Evolutionary conservation across 2,113 vertebrate genomes (phyloP).

Genomic region (Percina caprodes): DNA sequence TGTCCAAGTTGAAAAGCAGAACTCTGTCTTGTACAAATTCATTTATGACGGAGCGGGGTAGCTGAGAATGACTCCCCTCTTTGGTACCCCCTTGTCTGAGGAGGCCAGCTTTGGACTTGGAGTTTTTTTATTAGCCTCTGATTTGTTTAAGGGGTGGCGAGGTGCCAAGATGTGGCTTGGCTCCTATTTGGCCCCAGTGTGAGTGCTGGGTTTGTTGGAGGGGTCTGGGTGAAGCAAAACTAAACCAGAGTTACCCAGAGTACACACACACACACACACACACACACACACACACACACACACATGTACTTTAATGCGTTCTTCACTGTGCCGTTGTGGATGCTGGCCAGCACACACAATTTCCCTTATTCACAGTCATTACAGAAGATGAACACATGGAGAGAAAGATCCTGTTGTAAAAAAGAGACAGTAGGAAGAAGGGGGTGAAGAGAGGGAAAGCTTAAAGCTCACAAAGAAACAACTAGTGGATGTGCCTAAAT

Average conservation of each 20-base stretch:
- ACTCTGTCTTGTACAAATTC: constrained; percentile 39
- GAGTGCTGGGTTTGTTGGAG: constrained; percentile 71
- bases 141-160: constrained; percentile 81
- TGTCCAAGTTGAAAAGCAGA: constrained; percentile 44
- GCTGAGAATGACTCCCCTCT: constrained; percentile 64
- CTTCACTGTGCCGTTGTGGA: constrained; percentile 42
- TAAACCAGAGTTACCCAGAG: constrained; percentile 75
- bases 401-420: constrained; percentile 28
- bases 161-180: constrained; percentile 80
- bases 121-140: constrained; percentile 80
- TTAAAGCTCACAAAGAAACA: constrained; percentile 22
- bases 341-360: constrained; percentile 43
- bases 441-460: constrained; percentile 6
- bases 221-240: constrained; percentile 50
- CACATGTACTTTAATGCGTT: constrained; percentile 58
- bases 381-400: constrained; percentile 48
- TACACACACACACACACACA: constrained; percentile 3
- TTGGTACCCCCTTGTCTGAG: constrained; percentile 66
- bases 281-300: constrained; percentile 27
- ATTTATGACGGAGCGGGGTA: constrained; percentile 35
- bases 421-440: neutral
- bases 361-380: constrained; percentile 55
- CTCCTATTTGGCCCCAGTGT: constrained; percentile 75
- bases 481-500: constrained; percentile 32
- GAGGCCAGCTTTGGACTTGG: constrained; percentile 60